Conservation (phyloP, 2,888 invertebrate genomes). For the Cryptocephalus moraei region DNA sequence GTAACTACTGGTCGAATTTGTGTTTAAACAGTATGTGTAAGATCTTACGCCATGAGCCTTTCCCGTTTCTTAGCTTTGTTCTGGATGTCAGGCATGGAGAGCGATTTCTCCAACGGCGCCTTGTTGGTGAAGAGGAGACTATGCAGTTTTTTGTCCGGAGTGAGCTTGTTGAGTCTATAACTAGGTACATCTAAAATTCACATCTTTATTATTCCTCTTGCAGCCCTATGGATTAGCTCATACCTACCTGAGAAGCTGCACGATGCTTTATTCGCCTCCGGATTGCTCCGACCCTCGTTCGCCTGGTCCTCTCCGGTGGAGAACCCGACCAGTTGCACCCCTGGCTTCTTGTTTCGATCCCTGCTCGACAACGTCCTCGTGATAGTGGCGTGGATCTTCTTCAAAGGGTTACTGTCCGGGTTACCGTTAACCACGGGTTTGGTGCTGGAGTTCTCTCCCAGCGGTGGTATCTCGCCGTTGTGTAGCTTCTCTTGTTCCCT, state of each 20-base stretch:
- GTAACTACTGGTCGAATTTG: too few relatives aligned
- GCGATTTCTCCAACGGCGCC: constrained; percentile 65
- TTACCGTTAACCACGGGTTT: constrained; percentile 21
- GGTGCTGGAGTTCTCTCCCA: constrained; percentile 12
- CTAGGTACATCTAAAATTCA: constrained; percentile 14
- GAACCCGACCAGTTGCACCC: constrained; percentile 33
- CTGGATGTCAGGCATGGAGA: constrained; percentile 78
- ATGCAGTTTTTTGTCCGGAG: constrained; percentile 40
- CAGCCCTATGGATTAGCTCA: not conserved
- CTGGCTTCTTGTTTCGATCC: constrained; percentile 29
- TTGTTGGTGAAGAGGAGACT: constrained; percentile 26
- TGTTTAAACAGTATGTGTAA: too few relatives aligned
- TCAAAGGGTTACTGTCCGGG: constrained; percentile 28
- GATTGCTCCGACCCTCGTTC: constrained; percentile 17
- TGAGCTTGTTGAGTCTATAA: constrained; percentile 27
- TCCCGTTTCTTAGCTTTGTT: constrained; percentile 61
- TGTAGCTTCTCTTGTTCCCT: constrained; percentile 67
- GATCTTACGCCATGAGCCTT: constrained; percentile 58
- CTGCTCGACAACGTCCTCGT: constrained; percentile 44
- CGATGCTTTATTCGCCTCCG: constrained; percentile 22
- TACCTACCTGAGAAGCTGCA: constrained; percentile 29
- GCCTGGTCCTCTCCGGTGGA: constrained; percentile 31
- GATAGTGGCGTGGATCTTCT: constrained; percentile 36
- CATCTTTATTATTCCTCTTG: not conserved
- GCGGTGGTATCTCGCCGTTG: constrained; percentile 47